Base-by-base conservation (phyloP, 2,797 vertebrate species). In the Gallinago nigripennis region DNA sequence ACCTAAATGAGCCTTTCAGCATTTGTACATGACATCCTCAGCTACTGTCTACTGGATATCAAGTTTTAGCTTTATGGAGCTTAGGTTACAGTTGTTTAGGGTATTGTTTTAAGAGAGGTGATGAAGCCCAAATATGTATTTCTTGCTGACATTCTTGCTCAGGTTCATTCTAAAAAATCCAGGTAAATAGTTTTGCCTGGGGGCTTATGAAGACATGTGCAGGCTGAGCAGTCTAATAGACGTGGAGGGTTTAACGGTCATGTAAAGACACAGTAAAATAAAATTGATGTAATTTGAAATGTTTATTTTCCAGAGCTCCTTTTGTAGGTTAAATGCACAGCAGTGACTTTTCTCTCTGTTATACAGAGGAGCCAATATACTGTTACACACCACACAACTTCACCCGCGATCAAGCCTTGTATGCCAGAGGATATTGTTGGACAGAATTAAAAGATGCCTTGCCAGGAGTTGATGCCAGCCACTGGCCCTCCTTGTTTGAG, bases 381-480 rank as follows among this genome's bases (percentile, higher is more conserved):
- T 99, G 99, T 98, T 99, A 99, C 91, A 99, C 99, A 94, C 99
- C 99, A 35, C 99, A 99, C 98, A 99, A 99, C 99, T 99, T 99
- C 98, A 99, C 99, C 95, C 98, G 99, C 93, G 99, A 99, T 98
- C 99, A 99, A 98, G 99, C 99, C 73, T 98, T 99, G 97, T 99
- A 99, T 87, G 99, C 99, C 82, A 98, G 99, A 95, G 99, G 99
- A 98, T 99, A 99, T 98, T 99, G 99, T 98, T 99, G 99, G 99
- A 99, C 99, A 95, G 99, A 99, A 98, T 99, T 99, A 97, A 98
- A 98, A 88, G 99, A 99, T 82, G 99, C 99, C 54, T 89, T 98
- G 89, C 98, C 99, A 82, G 99, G 99, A 45, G 98, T 99, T 94
- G 99, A 99, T 91, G 97, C 98, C 93, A 98, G 98, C 95, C 98